Evolutionary conservation across 30 jellyfish, hydroid and myxozoan genomes (phyloP).

Genomic region (Catostylus mosaicus): DNA sequence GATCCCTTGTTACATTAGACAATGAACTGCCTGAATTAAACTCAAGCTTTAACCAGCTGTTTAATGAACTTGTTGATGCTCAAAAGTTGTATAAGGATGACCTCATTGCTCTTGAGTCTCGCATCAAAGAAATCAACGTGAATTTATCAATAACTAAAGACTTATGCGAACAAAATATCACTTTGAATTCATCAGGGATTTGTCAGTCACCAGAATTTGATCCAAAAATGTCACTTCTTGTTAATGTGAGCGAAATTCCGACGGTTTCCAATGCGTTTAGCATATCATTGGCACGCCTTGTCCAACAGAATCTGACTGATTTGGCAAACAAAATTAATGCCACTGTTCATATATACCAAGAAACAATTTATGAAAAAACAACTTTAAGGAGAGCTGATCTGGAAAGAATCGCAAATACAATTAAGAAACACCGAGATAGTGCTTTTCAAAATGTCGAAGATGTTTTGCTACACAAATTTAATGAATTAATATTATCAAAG

Average conservation of each 20-base stretch:
- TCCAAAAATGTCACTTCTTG: background rate
- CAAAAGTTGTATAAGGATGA: background rate
- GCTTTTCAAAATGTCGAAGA: constrained; percentile 13
- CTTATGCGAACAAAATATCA: constrained; percentile 8
- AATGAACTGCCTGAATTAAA: background rate
- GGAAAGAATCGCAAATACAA: background rate
- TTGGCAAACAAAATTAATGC: constrained; percentile 6
- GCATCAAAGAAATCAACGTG: background rate
- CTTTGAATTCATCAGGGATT: constrained; percentile 24
- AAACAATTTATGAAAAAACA: background rate
- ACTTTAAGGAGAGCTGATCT: constrained; percentile 6
- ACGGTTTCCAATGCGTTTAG: background rate
- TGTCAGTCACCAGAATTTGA: constrained; percentile 44
- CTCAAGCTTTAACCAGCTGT: background rate
- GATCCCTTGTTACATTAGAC: constrained; percentile 8
- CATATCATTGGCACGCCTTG: background rate
- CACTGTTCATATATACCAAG: background rate
- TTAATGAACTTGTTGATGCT: constrained; percentile 14
- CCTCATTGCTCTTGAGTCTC: background rate
- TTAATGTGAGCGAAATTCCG: constrained; percentile 4
- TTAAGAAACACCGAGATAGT: constrained; percentile 23
- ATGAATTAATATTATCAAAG: background rate
- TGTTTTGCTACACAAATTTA: background rate
- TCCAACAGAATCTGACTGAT: constrained; percentile 13
- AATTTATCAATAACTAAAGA: background rate